Conservation (phyloP, 1,140 invertebrate species). For the Harlomillsia oculata region DNA sequence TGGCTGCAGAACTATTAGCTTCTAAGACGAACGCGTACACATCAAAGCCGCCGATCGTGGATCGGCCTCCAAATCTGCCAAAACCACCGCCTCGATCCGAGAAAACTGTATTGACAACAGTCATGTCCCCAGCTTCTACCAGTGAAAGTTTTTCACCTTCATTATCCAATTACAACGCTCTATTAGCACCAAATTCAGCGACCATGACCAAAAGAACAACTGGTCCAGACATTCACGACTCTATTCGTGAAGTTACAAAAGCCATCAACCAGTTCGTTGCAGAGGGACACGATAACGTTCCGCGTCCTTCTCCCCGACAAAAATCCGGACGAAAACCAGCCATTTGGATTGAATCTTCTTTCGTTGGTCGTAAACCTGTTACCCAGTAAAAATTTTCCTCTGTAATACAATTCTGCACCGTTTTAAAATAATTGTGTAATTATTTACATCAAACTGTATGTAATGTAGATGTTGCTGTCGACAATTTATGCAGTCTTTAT, state of each 20-base stretch:
- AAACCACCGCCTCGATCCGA: constrained; percentile 27
- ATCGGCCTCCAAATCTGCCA: constrained; percentile 28
- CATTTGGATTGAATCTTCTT: constrained; percentile 34
- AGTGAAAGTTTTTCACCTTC: not conserved
- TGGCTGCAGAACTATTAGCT: constrained; percentile 27
- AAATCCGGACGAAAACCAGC: constrained; percentile 23
- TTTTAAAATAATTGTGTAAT: no score
- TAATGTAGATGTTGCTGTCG: not conserved
- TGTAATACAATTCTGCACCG: no score
- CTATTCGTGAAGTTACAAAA: constrained; percentile 33
- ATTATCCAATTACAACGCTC: not conserved
- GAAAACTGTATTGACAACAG: constrained; percentile 19
- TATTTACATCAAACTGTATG: not conserved
- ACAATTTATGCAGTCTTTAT: not conserved
- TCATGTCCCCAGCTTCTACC: not conserved
- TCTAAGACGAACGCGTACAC: constrained; percentile 1
- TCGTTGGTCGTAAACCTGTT: constrained; percentile 30
- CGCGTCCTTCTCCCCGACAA: constrained; percentile 22
- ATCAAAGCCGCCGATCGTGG: constrained; percentile 12
- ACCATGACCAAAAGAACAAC: not conserved
- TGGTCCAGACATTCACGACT: constrained; percentile 28
- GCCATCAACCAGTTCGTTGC: constrained; percentile 32
- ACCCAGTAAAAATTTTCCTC: no score
- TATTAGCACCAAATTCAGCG: not conserved
- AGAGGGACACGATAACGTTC: constrained; percentile 5